A percentile compares a stretch with the other conserved stretches of the same genome.
Evolutionary conservation across 2,888 invertebrate species (phyloP).

Genomic region (Neoitamus cyanurus): DNA sequence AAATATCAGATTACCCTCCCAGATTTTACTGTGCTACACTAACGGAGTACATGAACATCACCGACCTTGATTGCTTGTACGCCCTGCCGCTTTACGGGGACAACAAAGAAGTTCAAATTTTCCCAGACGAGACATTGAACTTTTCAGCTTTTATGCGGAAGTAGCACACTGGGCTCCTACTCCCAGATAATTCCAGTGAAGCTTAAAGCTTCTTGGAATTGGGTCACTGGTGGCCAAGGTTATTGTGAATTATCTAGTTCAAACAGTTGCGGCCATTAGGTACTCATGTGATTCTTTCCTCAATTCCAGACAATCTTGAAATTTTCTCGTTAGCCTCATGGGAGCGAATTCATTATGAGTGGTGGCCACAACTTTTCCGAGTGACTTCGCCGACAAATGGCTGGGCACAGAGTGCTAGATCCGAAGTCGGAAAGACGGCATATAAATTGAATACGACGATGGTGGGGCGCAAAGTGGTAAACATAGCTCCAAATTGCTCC

Average conservation of each 20-base stretch:
- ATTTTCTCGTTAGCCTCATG: background rate
- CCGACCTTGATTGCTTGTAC: background rate
- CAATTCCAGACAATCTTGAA: background rate
- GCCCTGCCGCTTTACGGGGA: background rate
- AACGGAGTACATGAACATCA: background rate
- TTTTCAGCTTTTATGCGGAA: constrained; percentile 24
- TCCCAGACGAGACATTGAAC: constrained; percentile 30
- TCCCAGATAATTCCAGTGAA: constrained; percentile 11
- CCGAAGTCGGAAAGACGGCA: background rate
- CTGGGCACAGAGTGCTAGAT: background rate
- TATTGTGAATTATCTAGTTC: background rate
- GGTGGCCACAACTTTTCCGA: background rate
- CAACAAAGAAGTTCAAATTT: background rate
- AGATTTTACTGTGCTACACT: background rate
- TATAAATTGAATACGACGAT: background rate
- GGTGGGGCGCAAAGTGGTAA: background rate
- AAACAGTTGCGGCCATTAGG: background rate
- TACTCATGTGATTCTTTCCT: background rate
- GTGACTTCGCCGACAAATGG: background rate
- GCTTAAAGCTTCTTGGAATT: constrained; percentile 27
- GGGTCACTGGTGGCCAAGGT: constrained; percentile 18
- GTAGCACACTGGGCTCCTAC: background rate
- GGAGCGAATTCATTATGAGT: background rate
- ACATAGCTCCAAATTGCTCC: background rate
- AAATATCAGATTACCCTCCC: background rate